A percentile compares a stretch with the other conserved stretches of the same genome.
phyloP scores from a whole-genome alignment of 2,113 vertebrate genomes.

The Psittacula cyanocephala region DNA sequence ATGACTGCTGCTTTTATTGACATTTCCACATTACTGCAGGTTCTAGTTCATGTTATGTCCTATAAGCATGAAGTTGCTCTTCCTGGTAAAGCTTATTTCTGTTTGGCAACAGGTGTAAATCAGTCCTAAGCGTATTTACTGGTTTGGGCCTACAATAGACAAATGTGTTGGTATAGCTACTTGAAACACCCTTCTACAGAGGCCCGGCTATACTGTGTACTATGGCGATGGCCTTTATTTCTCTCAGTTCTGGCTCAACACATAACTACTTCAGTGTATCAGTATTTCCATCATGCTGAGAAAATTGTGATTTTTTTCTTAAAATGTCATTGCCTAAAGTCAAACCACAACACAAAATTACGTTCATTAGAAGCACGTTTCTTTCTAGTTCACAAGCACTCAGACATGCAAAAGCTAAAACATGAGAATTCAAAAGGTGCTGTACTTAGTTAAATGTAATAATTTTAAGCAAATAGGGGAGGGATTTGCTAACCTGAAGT shows the following conservation, averaged over 20 bases:
- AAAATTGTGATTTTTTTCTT: background rate
- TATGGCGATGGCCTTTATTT: background rate
- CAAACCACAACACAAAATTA: background rate
- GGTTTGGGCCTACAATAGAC: background rate
- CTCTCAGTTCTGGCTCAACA: background rate
- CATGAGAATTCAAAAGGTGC: background rate
- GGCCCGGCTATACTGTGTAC: background rate
- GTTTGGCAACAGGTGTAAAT: background rate
- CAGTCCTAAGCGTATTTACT: background rate
- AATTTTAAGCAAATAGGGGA: background rate
- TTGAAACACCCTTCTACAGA: accelerated
- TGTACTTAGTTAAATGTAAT: background rate
- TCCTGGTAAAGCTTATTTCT: background rate
- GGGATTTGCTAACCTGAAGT: background rate
- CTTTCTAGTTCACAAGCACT: background rate
- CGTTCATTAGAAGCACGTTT: background rate
- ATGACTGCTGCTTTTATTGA: background rate
- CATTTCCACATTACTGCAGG: background rate
- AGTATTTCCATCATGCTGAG: background rate
- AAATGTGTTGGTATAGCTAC: background rate
- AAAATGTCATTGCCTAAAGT: background rate
- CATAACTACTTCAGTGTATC: background rate
- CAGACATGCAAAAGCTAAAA: background rate
- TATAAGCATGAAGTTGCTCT: background rate
- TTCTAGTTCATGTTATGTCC: background rate